phyloP scores from a whole-genome alignment of 1,140 invertebrate genomes.

The Sycobia sp. region DNA sequence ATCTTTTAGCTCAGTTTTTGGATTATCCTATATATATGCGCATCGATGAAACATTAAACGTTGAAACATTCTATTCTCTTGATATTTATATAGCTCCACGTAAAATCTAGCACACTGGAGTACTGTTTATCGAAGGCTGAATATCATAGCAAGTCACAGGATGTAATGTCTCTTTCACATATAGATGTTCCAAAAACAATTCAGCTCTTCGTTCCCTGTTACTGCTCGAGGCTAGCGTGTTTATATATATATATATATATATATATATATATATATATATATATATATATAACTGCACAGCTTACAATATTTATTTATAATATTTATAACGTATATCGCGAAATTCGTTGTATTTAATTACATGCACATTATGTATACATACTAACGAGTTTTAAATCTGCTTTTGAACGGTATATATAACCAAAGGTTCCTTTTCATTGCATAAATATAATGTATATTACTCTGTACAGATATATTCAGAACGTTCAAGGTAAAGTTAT shows the following conservation, averaged over 20 bases:
- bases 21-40: no score
- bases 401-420: not conserved
- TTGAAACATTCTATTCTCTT: no score
- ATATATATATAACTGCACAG: no score
- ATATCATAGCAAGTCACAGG: no score
- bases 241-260: constrained; percentile 1
- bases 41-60: no score
- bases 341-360: constrained; percentile 25
- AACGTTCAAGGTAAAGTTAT: not conserved
- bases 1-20: no score
- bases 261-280: not conserved
- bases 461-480: constrained; percentile 18
- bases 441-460: constrained; percentile 21
- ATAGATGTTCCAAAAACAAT: no score
- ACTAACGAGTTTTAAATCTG: not conserved
- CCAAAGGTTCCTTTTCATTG: not conserved
- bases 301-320: no score
- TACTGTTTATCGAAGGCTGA: no score
- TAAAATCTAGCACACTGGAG: no score
- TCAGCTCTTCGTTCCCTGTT: not conserved
- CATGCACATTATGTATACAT: not conserved
- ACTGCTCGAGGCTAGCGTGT: not conserved
- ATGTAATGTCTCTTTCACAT: no score
- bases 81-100: no score
- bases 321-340: not conserved